A percentile compares a stretch with the other conserved stretches of the same genome.
These are phyloP conservation scores for Heliconius hortense DNA, from an alignment of 2,888 invertebrate genomes.

Conservation along the genomic window DNA sequence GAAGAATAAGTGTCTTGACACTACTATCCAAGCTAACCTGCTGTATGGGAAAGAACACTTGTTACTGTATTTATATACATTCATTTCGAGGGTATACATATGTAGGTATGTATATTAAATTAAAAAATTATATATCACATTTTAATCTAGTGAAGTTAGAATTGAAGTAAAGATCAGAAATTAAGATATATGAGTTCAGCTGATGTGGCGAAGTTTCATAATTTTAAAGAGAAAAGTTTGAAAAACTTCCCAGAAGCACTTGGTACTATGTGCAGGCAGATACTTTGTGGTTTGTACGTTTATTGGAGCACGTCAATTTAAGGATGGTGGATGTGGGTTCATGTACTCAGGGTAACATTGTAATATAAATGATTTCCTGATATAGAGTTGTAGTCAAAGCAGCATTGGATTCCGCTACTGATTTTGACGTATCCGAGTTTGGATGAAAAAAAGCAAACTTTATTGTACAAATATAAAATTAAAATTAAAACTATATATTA, in stretches of 20 bases:
- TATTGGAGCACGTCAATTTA: background rate
- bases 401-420: background rate
- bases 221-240: background rate
- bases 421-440: too few species aligned
- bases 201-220: background rate
- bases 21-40: too few species aligned
- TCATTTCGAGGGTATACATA: too few species aligned
- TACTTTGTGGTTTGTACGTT: background rate
- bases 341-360: background rate
- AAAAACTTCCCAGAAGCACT: background rate
- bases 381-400: background rate
- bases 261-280: background rate
- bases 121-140: background rate
- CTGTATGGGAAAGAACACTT: too few species aligned
- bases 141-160: background rate
- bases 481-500: too few species aligned
- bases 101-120: too few species aligned
- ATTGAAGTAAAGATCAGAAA: background rate
- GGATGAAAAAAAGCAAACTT: too few species aligned
- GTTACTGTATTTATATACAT: too few species aligned
- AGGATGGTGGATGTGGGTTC: background rate
- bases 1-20: too few species aligned
- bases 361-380: background rate
- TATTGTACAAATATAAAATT: too few species aligned
- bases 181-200: slow-evolving; percentile 4